phyloP scores from a whole-genome alignment of 1,140 invertebrate genomes.

The Carcinoscorpius rotundicauda region DNA sequence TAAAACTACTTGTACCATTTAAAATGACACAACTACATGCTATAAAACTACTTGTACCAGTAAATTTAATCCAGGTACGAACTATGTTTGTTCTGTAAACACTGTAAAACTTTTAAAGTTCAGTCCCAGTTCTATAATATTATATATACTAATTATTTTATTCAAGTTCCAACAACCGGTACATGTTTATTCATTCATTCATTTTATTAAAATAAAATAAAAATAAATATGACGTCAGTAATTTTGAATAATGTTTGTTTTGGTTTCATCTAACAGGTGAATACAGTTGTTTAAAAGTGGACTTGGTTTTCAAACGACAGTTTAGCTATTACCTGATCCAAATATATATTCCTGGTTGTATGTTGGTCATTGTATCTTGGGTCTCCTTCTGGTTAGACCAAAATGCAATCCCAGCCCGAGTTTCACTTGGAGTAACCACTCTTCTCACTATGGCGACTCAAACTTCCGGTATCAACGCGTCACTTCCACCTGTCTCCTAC shows the following conservation, averaged over 20 bases:
- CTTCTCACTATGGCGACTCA: constrained; percentile 44
- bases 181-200: too few species aligned
- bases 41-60: too few species aligned
- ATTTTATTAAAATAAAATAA: too few species aligned
- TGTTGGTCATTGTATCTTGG: constrained; percentile 47
- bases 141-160: too few species aligned
- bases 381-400: constrained; percentile 43
- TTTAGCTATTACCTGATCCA: constrained; percentile 39
- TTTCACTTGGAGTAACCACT: constrained; percentile 38
- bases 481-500: constrained; percentile 89
- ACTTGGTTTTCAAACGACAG: constrained; percentile 33
- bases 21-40: too few species aligned
- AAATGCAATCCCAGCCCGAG: constrained; percentile 38
- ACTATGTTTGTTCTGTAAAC: too few species aligned
- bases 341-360: constrained; percentile 40
- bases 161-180: too few species aligned
- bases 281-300: constrained; percentile 27
- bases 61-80: too few species aligned
- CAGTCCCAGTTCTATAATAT: too few species aligned
- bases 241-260: constrained; percentile 2
- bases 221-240: too few species aligned
- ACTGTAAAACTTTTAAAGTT: too few species aligned
- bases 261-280: constrained; percentile 39
- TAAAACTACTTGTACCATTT: too few species aligned
- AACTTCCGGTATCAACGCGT: constrained; percentile 77